A percentile compares a stretch with the other conserved stretches of the same genome.
Evolutionary conservation across 2,113 vertebrate genomes (phyloP).

Genomic region (Bos taurus): DNA sequence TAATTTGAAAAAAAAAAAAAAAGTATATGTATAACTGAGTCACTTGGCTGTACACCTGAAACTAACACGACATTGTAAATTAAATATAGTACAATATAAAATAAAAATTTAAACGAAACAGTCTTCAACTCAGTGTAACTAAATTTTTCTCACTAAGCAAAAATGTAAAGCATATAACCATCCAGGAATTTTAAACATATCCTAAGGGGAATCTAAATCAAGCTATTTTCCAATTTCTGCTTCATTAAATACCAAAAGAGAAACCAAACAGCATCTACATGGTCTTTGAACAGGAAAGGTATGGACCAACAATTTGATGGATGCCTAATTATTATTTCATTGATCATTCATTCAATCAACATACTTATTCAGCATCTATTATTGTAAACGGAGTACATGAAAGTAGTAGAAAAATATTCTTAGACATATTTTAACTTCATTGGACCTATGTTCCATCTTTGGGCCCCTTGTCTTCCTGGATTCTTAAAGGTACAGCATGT

Average conservation of each 20-base stretch:
- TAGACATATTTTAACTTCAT: not conserved
- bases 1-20: not conserved
- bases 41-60: not conserved
- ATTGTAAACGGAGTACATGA: not conserved
- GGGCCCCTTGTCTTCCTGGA: not conserved
- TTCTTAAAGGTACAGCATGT: not conserved
- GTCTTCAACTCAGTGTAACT: not conserved
- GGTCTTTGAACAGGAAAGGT: not conserved
- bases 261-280: not conserved
- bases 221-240: not conserved
- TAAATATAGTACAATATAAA: not conserved
- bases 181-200: not conserved
- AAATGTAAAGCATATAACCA: not conserved
- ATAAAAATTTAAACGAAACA: not conserved
- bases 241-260: not conserved
- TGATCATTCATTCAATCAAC: not conserved
- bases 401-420: not conserved
- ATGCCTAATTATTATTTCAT: not conserved
- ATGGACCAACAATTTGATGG: not conserved
- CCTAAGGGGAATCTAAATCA: not conserved
- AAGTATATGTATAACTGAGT: not conserved
- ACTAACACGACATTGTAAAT: not conserved
- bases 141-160: slow-evolving; percentile 8
- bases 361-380: not conserved
- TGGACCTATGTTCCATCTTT: not conserved